Evolutionary conservation across 1,140 invertebrate species (phyloP), one percentile per base, ranked within the genome.

Genomic region (Drosophila santomea): DNA sequence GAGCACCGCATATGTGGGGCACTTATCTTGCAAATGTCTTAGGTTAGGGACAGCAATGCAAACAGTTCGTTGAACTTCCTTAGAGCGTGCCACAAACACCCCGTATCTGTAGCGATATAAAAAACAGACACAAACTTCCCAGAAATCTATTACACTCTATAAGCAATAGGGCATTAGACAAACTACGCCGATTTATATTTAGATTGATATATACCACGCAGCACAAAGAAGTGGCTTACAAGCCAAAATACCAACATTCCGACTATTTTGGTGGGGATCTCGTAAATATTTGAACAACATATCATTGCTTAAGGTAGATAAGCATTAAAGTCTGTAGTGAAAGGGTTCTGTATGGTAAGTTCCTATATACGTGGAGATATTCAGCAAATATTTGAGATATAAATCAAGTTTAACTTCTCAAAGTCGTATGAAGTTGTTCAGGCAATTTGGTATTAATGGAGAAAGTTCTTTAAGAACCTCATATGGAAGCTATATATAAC

Each of bases 21-120:
- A 76, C 67, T 83, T 83, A 74, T 68, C 74, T 85, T 63, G 60
- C 64, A 39, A 83, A 77, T 83, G 79, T 86, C 72, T 88, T 83
- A 83, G 75, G 67, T 79, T 79, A 60, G 75, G 68, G 55, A 85
- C 51, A 54, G 43, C 41, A 71, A 74, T 44, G 61, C 59, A 88
- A 88, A 88, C 66, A 88, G 83, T 88, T 88, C 83, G 76, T 83
- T 88, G 83, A 88, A 88, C 83, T 79, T 76, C 59, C 72, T 67
- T 83, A 69, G 84, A 82, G 77, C 78, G 83, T 89, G 84, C 84
- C 83, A 84, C 23, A 41, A 32, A 45, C 35, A 45, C 67, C 39
- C 32, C 52, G 25, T 73, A 66, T 66, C 68, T 71, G 58, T 20
- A 4, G 10, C 12, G 20, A 41, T 35, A 71, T 20, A 71, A 67